phyloP scores from a whole-genome alignment of 2,797 vertebrate species.

The Chaetophractus vellerosus region DNA sequence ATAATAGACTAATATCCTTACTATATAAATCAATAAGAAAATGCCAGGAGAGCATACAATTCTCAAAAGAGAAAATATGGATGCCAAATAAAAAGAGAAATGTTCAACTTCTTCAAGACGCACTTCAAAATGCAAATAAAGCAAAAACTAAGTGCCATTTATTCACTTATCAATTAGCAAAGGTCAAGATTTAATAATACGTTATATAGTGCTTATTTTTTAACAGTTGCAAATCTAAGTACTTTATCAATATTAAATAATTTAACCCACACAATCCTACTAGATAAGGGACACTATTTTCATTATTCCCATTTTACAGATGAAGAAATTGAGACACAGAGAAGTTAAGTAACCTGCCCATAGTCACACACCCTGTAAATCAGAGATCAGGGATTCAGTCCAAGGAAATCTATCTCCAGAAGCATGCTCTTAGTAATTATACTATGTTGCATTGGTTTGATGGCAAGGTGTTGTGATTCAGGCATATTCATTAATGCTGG shows the following conservation, averaged over 20 bases:
- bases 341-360: not conserved
- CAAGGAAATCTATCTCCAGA: not conserved
- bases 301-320: not conserved
- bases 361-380: not conserved
- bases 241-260: not conserved
- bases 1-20: not conserved
- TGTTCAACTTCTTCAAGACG: not conserved
- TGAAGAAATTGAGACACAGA: not conserved
- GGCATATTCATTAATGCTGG: not conserved
- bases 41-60: not conserved
- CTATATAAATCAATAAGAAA: not conserved
- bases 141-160: not conserved
- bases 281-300: no score
- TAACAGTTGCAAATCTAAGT: not conserved
- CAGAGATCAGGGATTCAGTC: not conserved
- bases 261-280: not conserved
- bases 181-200: not conserved
- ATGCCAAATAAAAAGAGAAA: not conserved
- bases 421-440: not conserved
- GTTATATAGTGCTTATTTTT: not conserved
- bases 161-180: not conserved
- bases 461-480: rapidly evolving
- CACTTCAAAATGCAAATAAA: conserved; percentile 46
- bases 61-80: conserved; percentile 40
- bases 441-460: not conserved